phyloP scores from a whole-genome alignment of 2,888 invertebrate genomes.

The Orchesella flavescens region DNA sequence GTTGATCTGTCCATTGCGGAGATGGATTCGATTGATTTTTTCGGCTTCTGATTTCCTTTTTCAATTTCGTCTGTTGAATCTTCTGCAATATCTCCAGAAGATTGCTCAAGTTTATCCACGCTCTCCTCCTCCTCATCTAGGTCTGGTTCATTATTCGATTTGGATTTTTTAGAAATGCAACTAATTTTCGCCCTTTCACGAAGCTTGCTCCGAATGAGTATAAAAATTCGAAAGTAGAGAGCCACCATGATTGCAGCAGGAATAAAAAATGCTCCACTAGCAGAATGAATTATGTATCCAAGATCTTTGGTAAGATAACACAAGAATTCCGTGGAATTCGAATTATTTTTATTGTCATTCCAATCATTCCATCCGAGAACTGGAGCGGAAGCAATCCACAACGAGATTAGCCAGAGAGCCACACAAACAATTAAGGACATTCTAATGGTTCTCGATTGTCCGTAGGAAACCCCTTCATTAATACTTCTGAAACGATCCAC shows the following conservation, averaged over 20 bases:
- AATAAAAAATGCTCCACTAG: conserved; percentile 69
- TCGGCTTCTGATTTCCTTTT: conserved; percentile 4
- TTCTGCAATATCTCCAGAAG: conserved; percentile 32
- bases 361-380: conserved; percentile 69
- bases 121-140: not conserved
- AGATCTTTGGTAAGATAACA: conserved; percentile 52
- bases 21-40: conserved; percentile 20
- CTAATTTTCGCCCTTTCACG: conserved; percentile 59
- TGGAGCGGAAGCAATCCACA: conserved; percentile 69
- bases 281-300: conserved; percentile 69
- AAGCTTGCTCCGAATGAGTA: conserved; percentile 61
- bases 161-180: conserved; percentile 29
- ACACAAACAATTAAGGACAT: conserved; percentile 54
- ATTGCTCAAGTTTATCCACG: conserved; percentile 11
- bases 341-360: too few relatives aligned
- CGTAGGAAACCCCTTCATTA: conserved; percentile 68
- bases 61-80: conserved; percentile 40
- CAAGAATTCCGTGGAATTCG: conserved; percentile 31
- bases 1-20: not conserved
- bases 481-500: conserved; percentile 70
- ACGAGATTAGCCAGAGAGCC: conserved; percentile 63
- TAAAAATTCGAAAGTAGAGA: conserved; percentile 68
- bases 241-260: conserved; percentile 66
- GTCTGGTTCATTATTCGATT: conserved; percentile 3
- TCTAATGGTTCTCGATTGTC: conserved; percentile 61